Percentiles rank a stretch among this genome's conserved stretches.
phyloP scores from a whole-genome alignment of 2,113 vertebrate species.

The Muntiacus reevesi region DNA sequence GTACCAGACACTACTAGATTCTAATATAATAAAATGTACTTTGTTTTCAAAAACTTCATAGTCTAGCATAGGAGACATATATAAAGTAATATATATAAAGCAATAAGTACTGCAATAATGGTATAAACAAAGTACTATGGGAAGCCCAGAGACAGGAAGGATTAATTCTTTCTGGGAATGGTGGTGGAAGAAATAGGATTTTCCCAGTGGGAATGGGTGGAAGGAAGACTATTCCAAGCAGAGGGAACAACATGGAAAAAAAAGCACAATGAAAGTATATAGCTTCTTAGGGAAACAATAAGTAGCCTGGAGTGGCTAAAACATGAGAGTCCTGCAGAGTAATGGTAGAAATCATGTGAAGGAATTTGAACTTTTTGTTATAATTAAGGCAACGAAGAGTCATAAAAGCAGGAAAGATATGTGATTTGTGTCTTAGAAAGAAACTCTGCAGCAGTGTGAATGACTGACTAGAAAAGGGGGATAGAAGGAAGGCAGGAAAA shows the following conservation, averaged over 20 bases:
- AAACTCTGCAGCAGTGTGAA: constrained; percentile 3
- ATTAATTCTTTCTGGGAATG: constrained; percentile 21
- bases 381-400: constrained; percentile 12
- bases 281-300: constrained; percentile 29
- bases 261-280: background rate
- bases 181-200: constrained; percentile 5
- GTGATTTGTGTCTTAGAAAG: constrained; percentile 8
- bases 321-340: constrained; percentile 21
- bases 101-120: background rate
- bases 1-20: background rate
- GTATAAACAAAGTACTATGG: background rate
- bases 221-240: constrained; percentile 28
- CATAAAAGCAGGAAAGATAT: constrained; percentile 34
- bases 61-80: background rate
- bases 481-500: constrained; percentile 10
- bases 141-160: background rate
- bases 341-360: background rate
- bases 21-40: background rate
- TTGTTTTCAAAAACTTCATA: constrained; percentile 14
- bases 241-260: constrained; percentile 6
- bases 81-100: background rate
- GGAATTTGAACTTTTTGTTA: constrained; percentile 38
- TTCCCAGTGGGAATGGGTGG: background rate
- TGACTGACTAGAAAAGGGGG: background rate
- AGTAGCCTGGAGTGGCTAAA: constrained; percentile 1